Base-by-base conservation (phyloP, 1,140 invertebrate genomes). In the Drosophila ercepeae region DNA sequence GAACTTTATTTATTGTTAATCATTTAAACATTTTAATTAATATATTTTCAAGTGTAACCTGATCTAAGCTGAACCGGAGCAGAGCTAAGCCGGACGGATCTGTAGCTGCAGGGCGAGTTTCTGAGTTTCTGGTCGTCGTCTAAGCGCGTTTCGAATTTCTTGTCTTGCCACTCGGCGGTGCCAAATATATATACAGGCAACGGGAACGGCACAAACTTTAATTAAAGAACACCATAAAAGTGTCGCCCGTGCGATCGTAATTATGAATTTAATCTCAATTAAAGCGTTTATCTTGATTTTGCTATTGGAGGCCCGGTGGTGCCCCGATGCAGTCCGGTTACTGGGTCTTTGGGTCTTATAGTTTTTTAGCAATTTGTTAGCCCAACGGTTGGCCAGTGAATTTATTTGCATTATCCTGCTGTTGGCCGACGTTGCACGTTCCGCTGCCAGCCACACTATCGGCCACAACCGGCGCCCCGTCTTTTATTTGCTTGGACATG, bases 261-360 rank as follows among this genome's bases (percentile, higher is more conserved):
- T 88, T 88, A 88, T 88, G 82, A 88, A 88, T 88, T 88, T 88
- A 88, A 88, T 88, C 82, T 88, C 82, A 88, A 88, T 88, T 88
- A 88, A 79, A 88, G 77, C 70, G 82, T 82, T 88, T 88, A 88
- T 88, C 82, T 88, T 88, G 82, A 88, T 88, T 88, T 82, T 78
- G 63, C 72, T 67, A 54, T 52, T 75, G 57, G 53, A 34, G 14
- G 53, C 53, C 51, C 16, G 41, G 25, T n/a, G n/a, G n/a, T n/a
- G n/a, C 14, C 55, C 21, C 21, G 21, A 21, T 21, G 21, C 58
- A 48, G 27, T 14, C 36, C 39, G 39, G 39, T 18, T 9, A 42
- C 27, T 64, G 32, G 34, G 50, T 25, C 49, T 72, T 7, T 14
- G 36, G 69, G 64, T 36, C 55, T 42, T 18, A 9, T 19, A 44